Conservation (phyloP, 2,797 vertebrate species). For the Oreochromis grahami region DNA sequence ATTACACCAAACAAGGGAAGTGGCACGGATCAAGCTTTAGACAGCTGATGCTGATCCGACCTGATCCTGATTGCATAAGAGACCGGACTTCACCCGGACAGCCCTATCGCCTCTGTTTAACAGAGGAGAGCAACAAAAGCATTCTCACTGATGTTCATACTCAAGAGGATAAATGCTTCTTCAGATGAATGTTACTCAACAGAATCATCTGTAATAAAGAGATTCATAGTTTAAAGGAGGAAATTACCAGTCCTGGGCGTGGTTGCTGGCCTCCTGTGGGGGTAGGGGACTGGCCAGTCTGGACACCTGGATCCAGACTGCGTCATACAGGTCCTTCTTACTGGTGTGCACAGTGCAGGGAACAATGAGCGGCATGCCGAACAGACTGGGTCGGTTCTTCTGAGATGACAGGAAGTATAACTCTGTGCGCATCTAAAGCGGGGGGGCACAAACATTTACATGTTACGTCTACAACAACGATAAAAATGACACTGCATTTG, state of each 20-base stretch:
- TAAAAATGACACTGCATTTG: background rate
- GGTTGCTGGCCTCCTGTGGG: conserved; percentile 97
- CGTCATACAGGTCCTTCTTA: conserved; percentile 93
- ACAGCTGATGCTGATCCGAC: background rate
- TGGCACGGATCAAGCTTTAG: background rate
- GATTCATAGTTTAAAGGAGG: rapidly evolving
- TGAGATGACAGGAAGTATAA: conserved; percentile 97
- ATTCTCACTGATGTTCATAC: background rate
- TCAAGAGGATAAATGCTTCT: background rate
- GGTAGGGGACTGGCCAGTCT: conserved; percentile 96
- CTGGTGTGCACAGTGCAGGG: conserved; percentile 93
- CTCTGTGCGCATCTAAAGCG: conserved; percentile 90
- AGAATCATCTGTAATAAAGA: background rate
- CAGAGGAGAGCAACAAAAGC: background rate
- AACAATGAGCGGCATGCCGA: conserved; percentile 98
- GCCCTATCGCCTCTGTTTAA: background rate
- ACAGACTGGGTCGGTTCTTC: conserved; percentile 97
- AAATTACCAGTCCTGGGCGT: conserved; percentile 93
- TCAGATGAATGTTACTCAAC: background rate
- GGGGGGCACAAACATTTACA: background rate
- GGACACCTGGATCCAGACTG: conserved; percentile 97
- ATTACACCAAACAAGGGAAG: background rate
- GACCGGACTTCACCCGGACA: background rate
- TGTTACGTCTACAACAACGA: rapidly evolving
- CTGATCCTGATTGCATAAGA: background rate